Evolutionary conservation across 2,888 invertebrate species (phyloP), one percentile per base, ranked within the genome.

Genomic region (Drosophila neotestacea): DNA sequence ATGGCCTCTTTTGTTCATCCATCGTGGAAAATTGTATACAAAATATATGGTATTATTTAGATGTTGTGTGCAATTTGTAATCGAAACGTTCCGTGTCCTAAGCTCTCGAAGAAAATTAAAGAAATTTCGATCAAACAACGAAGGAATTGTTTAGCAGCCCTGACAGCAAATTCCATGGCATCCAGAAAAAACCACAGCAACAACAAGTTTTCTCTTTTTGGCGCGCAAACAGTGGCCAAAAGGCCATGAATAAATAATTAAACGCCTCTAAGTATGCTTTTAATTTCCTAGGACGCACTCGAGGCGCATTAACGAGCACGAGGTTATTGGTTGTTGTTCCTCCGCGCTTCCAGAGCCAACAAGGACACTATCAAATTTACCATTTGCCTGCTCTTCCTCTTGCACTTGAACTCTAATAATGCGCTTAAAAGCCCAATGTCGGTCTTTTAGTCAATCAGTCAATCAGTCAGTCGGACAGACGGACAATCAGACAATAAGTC

Each of bases 101-200:
- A 63, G 62, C 62, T 32, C 28, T 38, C 48, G 39, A 41, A 39
- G 48, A 56, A 67, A 68, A 61, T 63, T 66, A 16, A 54, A 82
- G 51, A 59, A 65, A 70, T 73, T 85, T 85, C 84, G 84, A 85
- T 85, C 72, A 85, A 85, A 85, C 84, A 85, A 89, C 42, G 42
- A 54, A 63, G 59, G 30, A 67, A 84, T 70, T 67, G 60, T 77
- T 70, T 62, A 32, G 68, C 51, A 77, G 61, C 65, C 66, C 77
- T 81, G 84, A 88, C 90, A 86, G 77, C 73, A 73, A 89, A 83
- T 83, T 85, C 84, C 90, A 83, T 79, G 70, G 80, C 76, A 88
- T 78, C 71, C 73, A 39, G 13, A 7, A 16, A 4, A n/a, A 27
- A 46, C 41, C 34, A 64, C 28, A 16, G 13, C 30, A 47, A 16